Conservation (phyloP, 1,140 invertebrate species). For the Aphaenogaster rudis region DNA sequence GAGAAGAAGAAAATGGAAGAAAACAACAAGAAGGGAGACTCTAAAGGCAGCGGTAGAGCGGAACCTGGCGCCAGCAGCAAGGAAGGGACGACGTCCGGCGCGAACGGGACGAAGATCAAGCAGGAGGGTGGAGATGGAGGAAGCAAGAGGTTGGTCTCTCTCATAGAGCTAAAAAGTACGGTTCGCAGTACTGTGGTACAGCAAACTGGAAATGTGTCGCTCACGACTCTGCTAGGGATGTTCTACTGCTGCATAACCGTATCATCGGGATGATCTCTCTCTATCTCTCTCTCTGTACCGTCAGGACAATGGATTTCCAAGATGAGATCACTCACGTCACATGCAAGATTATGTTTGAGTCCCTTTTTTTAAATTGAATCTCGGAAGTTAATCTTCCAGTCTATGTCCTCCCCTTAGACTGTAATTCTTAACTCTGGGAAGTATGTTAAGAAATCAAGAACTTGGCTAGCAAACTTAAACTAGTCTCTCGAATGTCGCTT, state of each 20-base stretch:
- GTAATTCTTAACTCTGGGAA: slow-evolving; percentile 85
- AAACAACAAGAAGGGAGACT: slow-evolving; percentile 85
- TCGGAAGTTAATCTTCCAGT: slow-evolving; percentile 57
- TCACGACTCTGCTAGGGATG: slow-evolving; percentile 74
- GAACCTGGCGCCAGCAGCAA: slow-evolving; percentile 83
- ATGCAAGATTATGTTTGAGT: slow-evolving; percentile 85
- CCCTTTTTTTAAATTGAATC: slow-evolving; percentile 80
- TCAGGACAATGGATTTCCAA: slow-evolving; percentile 76
- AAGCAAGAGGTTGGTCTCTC: slow-evolving; percentile 88
- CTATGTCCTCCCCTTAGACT: slow-evolving; percentile 69
- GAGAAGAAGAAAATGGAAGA: slow-evolving; percentile 86
- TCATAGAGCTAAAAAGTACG: slow-evolving; percentile 84
- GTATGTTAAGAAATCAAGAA: slow-evolving; percentile 85
- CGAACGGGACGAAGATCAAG: slow-evolving; percentile 85
- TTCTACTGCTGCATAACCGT: slow-evolving; percentile 76
- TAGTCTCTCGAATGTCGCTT: slow-evolving; percentile 40
- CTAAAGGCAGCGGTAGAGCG: slow-evolving; percentile 84
- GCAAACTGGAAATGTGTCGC: slow-evolving; percentile 72
- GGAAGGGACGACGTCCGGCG: slow-evolving; percentile 82
- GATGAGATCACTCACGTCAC: slow-evolving; percentile 79
- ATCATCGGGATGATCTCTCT: slow-evolving; percentile 68
- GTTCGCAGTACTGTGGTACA: slow-evolving; percentile 80
- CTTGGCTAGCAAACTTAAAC: slow-evolving; percentile 85
- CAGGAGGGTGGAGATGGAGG: slow-evolving; percentile 84
- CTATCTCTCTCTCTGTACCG: slow-evolving; percentile 61